Conservation (phyloP, 2,888 invertebrate genomes). For the Papilio demoleus region DNA sequence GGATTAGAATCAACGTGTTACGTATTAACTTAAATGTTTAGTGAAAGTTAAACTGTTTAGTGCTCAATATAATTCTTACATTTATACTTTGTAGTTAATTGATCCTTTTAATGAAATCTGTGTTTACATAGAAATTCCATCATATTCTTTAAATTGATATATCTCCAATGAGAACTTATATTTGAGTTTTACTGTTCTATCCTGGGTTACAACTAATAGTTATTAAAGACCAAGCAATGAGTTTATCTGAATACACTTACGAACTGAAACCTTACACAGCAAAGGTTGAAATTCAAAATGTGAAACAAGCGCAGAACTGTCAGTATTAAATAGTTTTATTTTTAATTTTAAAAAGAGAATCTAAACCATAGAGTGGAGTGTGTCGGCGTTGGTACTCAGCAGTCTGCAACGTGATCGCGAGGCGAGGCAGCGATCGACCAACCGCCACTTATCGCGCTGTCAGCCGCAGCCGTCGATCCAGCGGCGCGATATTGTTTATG, state of each 20-base stretch:
- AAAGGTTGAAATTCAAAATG: background rate
- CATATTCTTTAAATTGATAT: no score
- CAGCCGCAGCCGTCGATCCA: conserved; percentile 61
- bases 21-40: conserved; percentile 11
- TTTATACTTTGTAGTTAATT: background rate
- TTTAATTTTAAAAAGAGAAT: conserved; percentile 19
- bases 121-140: no score
- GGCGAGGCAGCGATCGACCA: conserved; percentile 69
- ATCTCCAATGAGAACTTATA: no score
- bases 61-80: background rate
- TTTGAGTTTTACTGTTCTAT: no score
- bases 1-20: background rate
- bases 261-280: background rate
- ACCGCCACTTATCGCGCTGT: conserved; percentile 74
- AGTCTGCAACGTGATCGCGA: conserved; percentile 49
- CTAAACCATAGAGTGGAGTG: conserved; percentile 24
- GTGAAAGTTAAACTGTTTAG: background rate
- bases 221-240: no score
- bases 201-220: no score
- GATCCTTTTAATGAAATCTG: no score
- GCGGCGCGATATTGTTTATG: conserved; percentile 47
- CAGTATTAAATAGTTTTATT: conserved; percentile 13
- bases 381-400: background rate
- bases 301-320: background rate
- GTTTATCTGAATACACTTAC: no score